Conservation (phyloP, 1,140 invertebrate genomes). For the Brachionus sp. region DNA sequence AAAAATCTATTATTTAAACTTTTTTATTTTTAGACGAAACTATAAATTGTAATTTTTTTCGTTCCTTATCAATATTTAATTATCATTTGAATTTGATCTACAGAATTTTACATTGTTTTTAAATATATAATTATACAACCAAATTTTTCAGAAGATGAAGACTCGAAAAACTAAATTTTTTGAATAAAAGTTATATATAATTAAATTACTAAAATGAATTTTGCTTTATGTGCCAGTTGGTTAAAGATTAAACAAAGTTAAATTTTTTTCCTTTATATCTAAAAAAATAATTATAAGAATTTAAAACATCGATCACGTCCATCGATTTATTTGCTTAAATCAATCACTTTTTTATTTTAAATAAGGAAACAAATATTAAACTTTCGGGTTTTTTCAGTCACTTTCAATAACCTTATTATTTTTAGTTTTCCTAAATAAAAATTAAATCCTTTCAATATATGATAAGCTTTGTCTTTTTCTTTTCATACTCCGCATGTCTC, state of each 20-base stretch:
- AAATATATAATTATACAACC: too few relatives aligned
- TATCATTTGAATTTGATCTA: too few relatives aligned
- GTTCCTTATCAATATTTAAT: too few relatives aligned
- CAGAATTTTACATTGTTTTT: too few relatives aligned
- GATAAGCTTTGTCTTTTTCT: neutral
- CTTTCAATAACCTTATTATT: neutral
- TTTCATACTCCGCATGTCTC: neutral
- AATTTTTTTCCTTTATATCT: neutral
- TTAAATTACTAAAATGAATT: too few relatives aligned
- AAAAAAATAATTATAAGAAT: neutral
- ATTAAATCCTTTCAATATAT: neutral
- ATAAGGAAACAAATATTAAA: constrained; percentile 29
- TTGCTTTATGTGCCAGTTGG: neutral
- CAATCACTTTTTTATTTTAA: neutral
- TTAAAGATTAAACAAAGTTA: neutral
- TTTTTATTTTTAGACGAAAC: too few relatives aligned
- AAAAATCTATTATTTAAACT: too few relatives aligned
- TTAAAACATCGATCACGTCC: neutral
- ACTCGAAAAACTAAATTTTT: too few relatives aligned
- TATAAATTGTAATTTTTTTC: too few relatives aligned
- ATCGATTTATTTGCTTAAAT: neutral
- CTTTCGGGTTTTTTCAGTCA: constrained; percentile 2
- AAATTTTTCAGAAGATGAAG: too few relatives aligned
- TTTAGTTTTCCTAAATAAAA: neutral
- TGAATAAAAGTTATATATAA: too few relatives aligned